These are phyloP conservation scores for Tyrophagus putrescentiae DNA, from an alignment of 1,140 invertebrate species.

Conservation along the genomic window DNA sequence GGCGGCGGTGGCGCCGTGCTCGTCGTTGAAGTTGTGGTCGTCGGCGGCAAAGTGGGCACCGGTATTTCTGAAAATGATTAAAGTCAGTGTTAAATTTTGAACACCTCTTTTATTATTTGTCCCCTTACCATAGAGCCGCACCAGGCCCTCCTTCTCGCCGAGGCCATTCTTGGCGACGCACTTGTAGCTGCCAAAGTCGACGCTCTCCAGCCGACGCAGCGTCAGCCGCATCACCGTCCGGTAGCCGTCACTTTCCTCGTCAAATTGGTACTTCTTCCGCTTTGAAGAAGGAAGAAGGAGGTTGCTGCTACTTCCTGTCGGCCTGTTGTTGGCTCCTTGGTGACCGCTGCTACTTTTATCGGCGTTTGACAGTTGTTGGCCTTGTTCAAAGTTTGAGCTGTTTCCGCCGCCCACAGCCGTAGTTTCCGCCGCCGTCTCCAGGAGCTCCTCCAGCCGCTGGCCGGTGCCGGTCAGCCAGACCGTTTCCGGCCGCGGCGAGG, in stretches of 20 bases:
- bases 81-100: too few species aligned
- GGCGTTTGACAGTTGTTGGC: neutral
- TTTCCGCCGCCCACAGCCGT: too few species aligned
- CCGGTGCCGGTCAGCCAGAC: constrained; percentile 48
- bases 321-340: neutral
- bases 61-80: too few species aligned
- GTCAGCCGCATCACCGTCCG: constrained; percentile 66
- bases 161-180: constrained; percentile 82
- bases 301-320: neutral
- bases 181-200: constrained; percentile 68
- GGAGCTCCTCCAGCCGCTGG: neutral
- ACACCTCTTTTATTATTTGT: too few species aligned
- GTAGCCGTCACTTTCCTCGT: constrained; percentile 43
- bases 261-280: constrained; percentile 3
- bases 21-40: neutral
- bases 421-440: neutral
- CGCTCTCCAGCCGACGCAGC: constrained; percentile 55
- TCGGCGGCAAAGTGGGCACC: constrained; percentile 7
- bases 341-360: neutral
- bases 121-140: constrained; percentile 62
- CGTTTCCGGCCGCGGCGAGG: constrained; percentile 67
- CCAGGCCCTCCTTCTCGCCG: constrained; percentile 71
- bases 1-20: neutral
- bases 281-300: too few species aligned
- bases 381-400: neutral